These are phyloP conservation scores for Rhopilema esculentum DNA, from an alignment of 30 jellyfish, hydroid and myxozoan genomes.

Conservation along the genomic window DNA sequence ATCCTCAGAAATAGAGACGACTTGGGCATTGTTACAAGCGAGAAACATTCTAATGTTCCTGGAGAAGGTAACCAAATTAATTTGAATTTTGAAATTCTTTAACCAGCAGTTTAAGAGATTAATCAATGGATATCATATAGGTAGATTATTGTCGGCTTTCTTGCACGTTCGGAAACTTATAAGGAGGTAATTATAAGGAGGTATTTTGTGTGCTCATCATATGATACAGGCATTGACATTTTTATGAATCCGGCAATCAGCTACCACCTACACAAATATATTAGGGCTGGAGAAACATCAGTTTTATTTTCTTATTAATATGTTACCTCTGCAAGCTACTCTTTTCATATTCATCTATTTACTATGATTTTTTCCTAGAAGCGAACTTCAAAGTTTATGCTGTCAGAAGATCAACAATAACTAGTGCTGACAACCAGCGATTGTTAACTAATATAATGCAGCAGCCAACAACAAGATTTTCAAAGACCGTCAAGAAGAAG, in stretches of 20 bases:
- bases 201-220: too few species aligned
- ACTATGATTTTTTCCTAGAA: slow-evolving; percentile 3
- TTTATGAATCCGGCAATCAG: background rate
- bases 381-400: slow-evolving; percentile 20
- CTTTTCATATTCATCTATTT: too few species aligned
- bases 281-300: too few species aligned
- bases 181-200: too few species aligned
- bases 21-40: background rate
- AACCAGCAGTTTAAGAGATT: too few species aligned
- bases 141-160: too few species aligned
- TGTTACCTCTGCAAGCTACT: too few species aligned
- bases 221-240: background rate
- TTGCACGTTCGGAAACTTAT: too few species aligned
- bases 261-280: background rate
- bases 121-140: too few species aligned
- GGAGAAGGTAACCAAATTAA: background rate
- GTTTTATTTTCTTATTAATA: too few species aligned
- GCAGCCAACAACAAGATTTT: slow-evolving; percentile 3
- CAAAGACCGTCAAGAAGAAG: slow-evolving; percentile 29
- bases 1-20: background rate
- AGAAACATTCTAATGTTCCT: background rate
- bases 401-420: slow-evolving; percentile 47
- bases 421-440: slow-evolving; percentile 18
- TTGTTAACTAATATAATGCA: slow-evolving; percentile 10
- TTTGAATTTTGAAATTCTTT: too few species aligned